These are phyloP conservation scores for Drosophila rubida DNA, from an alignment of 2,888 invertebrate species.

Conservation along the genomic window DNA sequence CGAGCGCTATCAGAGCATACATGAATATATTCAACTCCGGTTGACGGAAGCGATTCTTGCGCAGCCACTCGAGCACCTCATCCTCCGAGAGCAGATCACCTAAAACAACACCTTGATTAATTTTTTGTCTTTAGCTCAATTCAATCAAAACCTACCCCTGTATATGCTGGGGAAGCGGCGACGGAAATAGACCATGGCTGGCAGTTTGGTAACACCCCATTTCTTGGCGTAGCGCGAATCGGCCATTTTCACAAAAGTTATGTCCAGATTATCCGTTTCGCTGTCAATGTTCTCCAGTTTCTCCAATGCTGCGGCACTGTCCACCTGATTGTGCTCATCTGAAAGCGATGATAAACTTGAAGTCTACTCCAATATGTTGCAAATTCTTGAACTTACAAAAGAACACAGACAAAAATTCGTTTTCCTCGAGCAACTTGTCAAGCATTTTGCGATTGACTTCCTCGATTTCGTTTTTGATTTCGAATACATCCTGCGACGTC, in stretches of 20 bases:
- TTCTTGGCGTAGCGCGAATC: conserved; percentile 96
- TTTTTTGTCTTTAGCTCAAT: not conserved
- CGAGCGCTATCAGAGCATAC: conserved; percentile 95
- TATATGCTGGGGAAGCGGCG: conserved; percentile 96
- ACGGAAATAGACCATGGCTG: conserved; percentile 96
- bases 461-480: conserved; percentile 98
- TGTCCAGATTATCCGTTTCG: conserved; percentile 96
- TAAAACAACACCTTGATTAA: conserved; percentile 69
- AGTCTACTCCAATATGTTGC: too few species aligned
- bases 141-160: conserved; percentile 87
- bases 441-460: conserved; percentile 98
- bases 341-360: not conserved
- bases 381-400: conserved; percentile 91
- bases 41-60: conserved; percentile 96
- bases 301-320: conserved; percentile 92
- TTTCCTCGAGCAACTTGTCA: conserved; percentile 96
- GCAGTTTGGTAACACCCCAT: conserved; percentile 96
- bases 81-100: conserved; percentile 93
- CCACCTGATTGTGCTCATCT: conserved; percentile 93
- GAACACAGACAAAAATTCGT: conserved; percentile 97
- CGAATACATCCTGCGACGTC: conserved; percentile 97
- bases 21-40: conserved; percentile 97
- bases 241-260: conserved; percentile 97
- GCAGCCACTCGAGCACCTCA: conserved; percentile 95
- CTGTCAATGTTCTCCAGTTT: conserved; percentile 97